phyloP scores from a whole-genome alignment of 2,113 vertebrate species.

The Pristiophorus japonicus region DNA sequence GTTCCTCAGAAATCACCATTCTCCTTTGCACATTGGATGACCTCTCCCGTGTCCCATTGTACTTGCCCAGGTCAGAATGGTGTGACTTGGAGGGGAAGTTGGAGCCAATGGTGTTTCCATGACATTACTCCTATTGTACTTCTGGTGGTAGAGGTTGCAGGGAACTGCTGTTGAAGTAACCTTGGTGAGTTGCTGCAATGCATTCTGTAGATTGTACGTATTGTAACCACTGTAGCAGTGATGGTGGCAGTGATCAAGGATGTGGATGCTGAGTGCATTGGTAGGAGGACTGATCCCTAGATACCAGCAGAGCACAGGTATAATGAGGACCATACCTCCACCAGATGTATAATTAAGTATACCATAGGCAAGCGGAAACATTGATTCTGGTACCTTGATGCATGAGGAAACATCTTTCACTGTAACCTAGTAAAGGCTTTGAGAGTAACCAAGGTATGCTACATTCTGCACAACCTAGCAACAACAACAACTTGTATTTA shows the following conservation, averaged over 20 bases:
- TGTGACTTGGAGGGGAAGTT: background rate
- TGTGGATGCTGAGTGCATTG: too few relatives aligned
- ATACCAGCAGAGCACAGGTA: background rate
- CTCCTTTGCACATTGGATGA: background rate
- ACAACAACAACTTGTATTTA: too few relatives aligned
- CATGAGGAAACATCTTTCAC: background rate
- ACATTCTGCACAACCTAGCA: background rate
- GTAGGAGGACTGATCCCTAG: too few relatives aligned
- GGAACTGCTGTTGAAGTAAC: background rate
- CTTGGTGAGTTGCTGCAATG: background rate
- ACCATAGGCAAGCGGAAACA: background rate
- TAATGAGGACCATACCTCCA: background rate
- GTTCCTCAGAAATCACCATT: background rate
- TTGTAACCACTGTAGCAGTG: background rate
- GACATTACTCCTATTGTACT: background rate
- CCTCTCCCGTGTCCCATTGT: background rate
- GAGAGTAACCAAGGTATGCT: background rate
- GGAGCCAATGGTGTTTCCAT: background rate
- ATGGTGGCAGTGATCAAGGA: background rate
- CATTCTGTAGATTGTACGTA: background rate
- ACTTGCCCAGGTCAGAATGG: background rate
- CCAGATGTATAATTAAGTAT: background rate
- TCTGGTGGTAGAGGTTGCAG: background rate
- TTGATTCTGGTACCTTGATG: background rate
- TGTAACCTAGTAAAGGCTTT: background rate